Evolutionary conservation across 2,888 invertebrate species (phyloP).

Genomic region (Platynereis dumerilii): DNA sequence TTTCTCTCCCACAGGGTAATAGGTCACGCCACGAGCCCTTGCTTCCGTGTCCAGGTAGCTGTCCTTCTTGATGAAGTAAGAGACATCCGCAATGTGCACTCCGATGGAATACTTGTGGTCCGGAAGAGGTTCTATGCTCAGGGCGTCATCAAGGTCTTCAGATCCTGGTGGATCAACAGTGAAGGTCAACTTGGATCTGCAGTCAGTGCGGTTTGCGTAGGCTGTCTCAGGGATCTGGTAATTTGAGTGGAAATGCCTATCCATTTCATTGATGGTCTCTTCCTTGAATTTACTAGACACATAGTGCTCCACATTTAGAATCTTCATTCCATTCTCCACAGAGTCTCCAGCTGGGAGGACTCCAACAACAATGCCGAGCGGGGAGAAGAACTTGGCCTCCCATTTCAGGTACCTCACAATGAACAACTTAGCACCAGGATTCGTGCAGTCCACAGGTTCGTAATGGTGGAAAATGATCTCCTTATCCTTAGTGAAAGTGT

Average conservation of each 20-base stretch:
- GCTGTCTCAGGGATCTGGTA: slow-evolving; percentile 50
- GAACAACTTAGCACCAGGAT: slow-evolving; percentile 47
- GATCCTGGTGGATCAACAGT: slow-evolving; percentile 93
- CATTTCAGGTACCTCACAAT: slow-evolving; percentile 54
- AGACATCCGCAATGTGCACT: slow-evolving; percentile 94
- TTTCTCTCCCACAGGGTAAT: slow-evolving; percentile 62
- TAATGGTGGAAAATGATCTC: slow-evolving; percentile 46
- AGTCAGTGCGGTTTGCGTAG: slow-evolving; percentile 57
- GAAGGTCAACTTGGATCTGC: slow-evolving; percentile 74
- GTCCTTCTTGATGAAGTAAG: slow-evolving; percentile 78
- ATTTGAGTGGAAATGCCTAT: slow-evolving; percentile 36
- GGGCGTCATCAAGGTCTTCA: slow-evolving; percentile 91
- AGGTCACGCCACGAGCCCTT: slow-evolving; percentile 75
- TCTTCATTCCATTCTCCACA: slow-evolving; percentile 41
- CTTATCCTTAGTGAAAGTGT: slow-evolving; percentile 41
- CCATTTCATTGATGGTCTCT: slow-evolving; percentile 40
- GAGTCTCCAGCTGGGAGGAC: slow-evolving; percentile 43
- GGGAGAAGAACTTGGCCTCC: slow-evolving; percentile 45
- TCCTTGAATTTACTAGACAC: slow-evolving; percentile 40
- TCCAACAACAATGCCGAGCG: slow-evolving; percentile 54
- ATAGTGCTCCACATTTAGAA: slow-evolving; percentile 49
- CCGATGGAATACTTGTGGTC: slow-evolving; percentile 71
- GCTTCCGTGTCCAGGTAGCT: slow-evolving; percentile 74
- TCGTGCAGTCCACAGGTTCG: slow-evolving; percentile 42
- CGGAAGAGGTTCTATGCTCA: slow-evolving; percentile 77